phyloP scores from a whole-genome alignment of 1,140 invertebrate genomes.

The Drosophila melanogaster region Release_6_plus_ISO1_MT NT_033777.3:4687001-4687500 shows the following conservation, averaged over 20 bases:
- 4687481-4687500: neutral
- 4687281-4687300: conserved; percentile 61
- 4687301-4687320: conserved; percentile 58
- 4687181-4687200: conserved; percentile 56
- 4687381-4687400: neutral
- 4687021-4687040: conserved; percentile 54
- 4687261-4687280: conserved; percentile 46
- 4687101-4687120: conserved; percentile 76
- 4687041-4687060: conserved; percentile 70
- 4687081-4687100: conserved; percentile 10
- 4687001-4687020: conserved; percentile 81
- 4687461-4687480: too few relatives aligned
- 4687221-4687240: conserved; percentile 14
- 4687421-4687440: too few relatives aligned
- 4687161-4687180: conserved; percentile 31
- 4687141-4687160: conserved; percentile 29
- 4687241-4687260: conserved; percentile 69
- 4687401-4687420: too few relatives aligned
- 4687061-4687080: conserved; percentile 49
- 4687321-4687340: conserved; percentile 20
- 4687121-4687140: conserved; percentile 36
- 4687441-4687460: neutral
- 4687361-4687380: neutral
- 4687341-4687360: neutral
- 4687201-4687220: conserved; percentile 40